phyloP scores from a whole-genome alignment of 2,113 vertebrate genomes.

The Asarcornis scutulata region DNA sequence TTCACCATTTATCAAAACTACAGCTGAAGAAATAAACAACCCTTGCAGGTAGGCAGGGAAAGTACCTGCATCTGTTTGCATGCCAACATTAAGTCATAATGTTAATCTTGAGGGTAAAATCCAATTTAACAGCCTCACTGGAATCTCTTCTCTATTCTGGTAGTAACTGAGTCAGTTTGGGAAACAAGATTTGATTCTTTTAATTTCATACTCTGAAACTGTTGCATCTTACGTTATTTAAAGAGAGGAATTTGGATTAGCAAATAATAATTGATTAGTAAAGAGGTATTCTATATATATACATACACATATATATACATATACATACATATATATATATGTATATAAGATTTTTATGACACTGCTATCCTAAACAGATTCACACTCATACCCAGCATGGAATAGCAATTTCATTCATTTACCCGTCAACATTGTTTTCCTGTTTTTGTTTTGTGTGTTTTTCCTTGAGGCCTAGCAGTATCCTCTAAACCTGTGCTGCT shows the following conservation, averaged over 20 bases:
- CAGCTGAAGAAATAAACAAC: conserved; percentile 84
- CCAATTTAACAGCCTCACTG: neutral
- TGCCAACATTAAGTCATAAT: neutral
- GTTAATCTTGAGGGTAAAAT: neutral
- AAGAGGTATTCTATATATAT: neutral
- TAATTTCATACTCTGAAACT: neutral
- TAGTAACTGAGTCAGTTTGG: neutral
- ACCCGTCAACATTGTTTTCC: neutral
- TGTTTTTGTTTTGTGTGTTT: accelerated
- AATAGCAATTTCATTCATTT: neutral
- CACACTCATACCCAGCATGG: neutral
- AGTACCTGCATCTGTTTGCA: neutral
- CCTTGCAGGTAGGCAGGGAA: conserved; percentile 89
- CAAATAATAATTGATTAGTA: neutral
- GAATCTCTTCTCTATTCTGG: neutral
- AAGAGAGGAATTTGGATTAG: neutral
- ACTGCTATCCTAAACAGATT: neutral
- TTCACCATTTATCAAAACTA: conserved; percentile 93
- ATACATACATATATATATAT: neutral
- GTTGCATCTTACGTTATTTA: accelerated
- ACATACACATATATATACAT: neutral
- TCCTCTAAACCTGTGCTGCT: neutral
- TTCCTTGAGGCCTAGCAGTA: no score
- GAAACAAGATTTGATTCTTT: neutral
- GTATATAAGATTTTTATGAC: neutral